phyloP scores from a whole-genome alignment of 30 jellyfish, hydroid and myxozoan species.

The Thelohanellus kitauei region DNA sequence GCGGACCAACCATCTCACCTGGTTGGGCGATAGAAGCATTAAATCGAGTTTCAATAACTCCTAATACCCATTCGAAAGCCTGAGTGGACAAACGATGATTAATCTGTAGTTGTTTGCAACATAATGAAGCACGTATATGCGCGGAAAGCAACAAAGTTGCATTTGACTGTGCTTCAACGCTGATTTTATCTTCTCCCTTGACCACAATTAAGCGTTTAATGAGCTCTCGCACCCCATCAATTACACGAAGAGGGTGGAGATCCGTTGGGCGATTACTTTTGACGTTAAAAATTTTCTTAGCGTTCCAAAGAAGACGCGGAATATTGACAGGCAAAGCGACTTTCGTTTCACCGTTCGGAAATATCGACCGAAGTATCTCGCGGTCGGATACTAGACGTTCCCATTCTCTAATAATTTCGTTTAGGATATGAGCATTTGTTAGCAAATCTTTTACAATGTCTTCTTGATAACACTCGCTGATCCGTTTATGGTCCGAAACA shows the following conservation, averaged over 20 bases:
- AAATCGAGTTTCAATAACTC: constrained; percentile 88
- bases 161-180: constrained; percentile 66
- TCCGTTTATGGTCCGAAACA: constrained; percentile 47
- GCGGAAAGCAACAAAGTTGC: constrained; percentile 57
- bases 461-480: constrained; percentile 20
- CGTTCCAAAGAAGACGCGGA: constrained; percentile 50
- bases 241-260: constrained; percentile 34
- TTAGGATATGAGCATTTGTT: constrained; percentile 25
- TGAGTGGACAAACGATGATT: constrained; percentile 29
- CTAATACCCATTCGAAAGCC: constrained; percentile 72
- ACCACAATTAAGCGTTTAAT: constrained; percentile 28
- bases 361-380: constrained; percentile 25
- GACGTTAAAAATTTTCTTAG: constrained; percentile 45
- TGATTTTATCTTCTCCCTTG: constrained; percentile 52
- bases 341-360: constrained; percentile 75
- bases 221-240: constrained; percentile 23
- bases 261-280: constrained; percentile 31
- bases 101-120: constrained; percentile 37
- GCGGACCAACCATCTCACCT: constrained; percentile 98
- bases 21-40: constrained; percentile 54
- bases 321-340: constrained; percentile 60
- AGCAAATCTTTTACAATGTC: constrained; percentile 23
- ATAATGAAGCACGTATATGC: constrained; percentile 26
- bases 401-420: constrained; percentile 17
- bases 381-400: constrained; percentile 42